Evolutionary conservation across 2,888 invertebrate genomes (phyloP), one percentile per base, ranked within the genome.

Genomic region (Chaitophorus viminalis): DNA sequence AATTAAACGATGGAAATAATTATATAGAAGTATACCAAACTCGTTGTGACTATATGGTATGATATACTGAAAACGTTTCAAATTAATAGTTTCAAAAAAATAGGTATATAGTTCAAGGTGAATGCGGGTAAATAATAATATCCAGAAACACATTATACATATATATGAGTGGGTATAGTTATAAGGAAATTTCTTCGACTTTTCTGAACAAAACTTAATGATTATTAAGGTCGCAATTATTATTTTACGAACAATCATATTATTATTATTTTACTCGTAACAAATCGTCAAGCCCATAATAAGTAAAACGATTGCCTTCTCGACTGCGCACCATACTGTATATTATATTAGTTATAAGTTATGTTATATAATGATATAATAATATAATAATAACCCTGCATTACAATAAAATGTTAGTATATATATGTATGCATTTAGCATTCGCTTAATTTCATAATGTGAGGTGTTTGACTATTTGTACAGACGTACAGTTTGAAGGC

Each of bases 41-140:
- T 33, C n/a, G 33, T 31, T 29, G 77, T 29, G 77, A 25, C 33
- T 77, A 77, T 54, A 54, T 9, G n/a, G n/a, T 9, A 46, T 46
- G 46, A 31, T 77, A 31, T 31, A 77, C 77, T 54, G 31, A 78
- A 78, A 78, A 78, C 54, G 77, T 52, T 78, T 21, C 25, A 78
- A 78, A 78, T 78, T 33, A 78, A 78, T 78, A 78, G 77, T 54
- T 33, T 31, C 25, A 11, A 14, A 25, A 14, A 29, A 31, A 70
- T 78, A 21, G n/a, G 31, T 77, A 77, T 52, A 31, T 78, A 78
- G 77, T 78, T 78, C 77, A 78, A 70, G 70, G 70, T n/a, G 29
- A 29, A 0, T 2, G 29, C 29, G 31, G 60, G 25, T 25, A 60
- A 46, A 60, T 31, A 70, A 60, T 31, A 70, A 31, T 31, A 70